A percentile compares a stretch with the other conserved stretches of the same genome.
These are phyloP conservation scores for Urophycis tenuis DNA, from an alignment of 2,797 vertebrate species.

Conservation along the genomic window DNA sequence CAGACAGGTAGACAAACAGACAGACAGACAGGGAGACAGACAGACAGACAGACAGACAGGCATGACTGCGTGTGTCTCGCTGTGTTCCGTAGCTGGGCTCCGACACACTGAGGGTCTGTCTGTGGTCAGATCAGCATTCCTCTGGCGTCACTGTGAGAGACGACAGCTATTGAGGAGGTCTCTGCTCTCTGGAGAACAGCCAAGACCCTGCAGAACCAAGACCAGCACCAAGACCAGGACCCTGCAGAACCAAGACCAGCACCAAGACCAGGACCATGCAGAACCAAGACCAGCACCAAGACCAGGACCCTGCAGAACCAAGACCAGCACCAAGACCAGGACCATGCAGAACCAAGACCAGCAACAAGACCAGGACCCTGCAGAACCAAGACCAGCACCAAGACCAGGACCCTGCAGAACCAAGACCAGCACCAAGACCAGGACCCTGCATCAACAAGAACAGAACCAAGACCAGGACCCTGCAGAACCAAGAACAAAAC, in stretches of 20 bases:
- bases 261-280: not conserved
- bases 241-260: not conserved
- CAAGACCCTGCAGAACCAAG: not conserved
- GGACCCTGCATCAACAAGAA: not conserved
- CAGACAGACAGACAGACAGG: not conserved
- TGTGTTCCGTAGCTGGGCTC: not conserved
- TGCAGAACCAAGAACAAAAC: not conserved
- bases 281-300: not conserved
- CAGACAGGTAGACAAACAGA: not conserved
- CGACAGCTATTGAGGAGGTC: not conserved
- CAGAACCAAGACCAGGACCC: too few relatives aligned
- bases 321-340: not conserved
- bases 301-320: not conserved
- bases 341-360: not conserved
- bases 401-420: not conserved
- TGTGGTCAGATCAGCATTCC: not conserved
- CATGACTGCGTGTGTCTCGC: not conserved
- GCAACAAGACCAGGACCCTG: not conserved
- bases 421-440: not conserved
- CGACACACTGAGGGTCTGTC: not conserved
- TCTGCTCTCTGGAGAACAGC: not conserved
- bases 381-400: not conserved
- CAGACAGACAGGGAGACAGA: not conserved
- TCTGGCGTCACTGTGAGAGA: slow-evolving; percentile 7
- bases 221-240: not conserved